Evolutionary conservation across 2,797 vertebrate genomes (phyloP), one percentile per base, ranked within the genome.

Genomic region (Rousettus madagascariensis): DNA sequence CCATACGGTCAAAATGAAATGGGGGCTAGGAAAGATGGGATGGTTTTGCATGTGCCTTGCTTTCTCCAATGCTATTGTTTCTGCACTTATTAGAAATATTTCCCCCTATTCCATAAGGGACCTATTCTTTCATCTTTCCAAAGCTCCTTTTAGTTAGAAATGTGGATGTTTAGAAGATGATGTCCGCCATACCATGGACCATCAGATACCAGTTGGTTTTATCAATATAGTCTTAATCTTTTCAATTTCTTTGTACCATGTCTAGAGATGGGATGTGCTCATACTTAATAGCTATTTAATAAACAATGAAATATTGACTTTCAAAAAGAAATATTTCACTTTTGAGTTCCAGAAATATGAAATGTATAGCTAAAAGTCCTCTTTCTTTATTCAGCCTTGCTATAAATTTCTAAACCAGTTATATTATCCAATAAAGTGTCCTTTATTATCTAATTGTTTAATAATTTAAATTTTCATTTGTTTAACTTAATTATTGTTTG

Each of bases 311-410:
- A 80, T 36, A 51, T 0, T 68, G 19, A 83, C 65, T 92, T 46
- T 49, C 28, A 36, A 82, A 75, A 46, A 71, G 46, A 26, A n/a
- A 94, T 55, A 69, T 75, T 83, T 80, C 36, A 22, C 83, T 83
- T 93, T 89, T 30, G 28, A 87, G 90, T 84, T 94, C 33, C 55
- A 72, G 17, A 91, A 93, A 57, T 88, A 74, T 55, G 20, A 84
- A 26, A 61, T 46, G 30, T 83, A 57, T 13, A 65, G 65, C 36
- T 72, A 72, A 66, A 65, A 16, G 10, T 33, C 4, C 36, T 63
- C 24, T 93, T 86, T 78, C n/a, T 65, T 92, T 51, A 11, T 66
- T 85, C 20, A 61, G n/a, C 53, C 57, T 77, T 75, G 28, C 57
- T 82, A 16, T 66, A 15, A 72, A 72, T 72, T 94, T 89, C 55